Evolutionary conservation across 1,140 invertebrate species (phyloP).

Genomic region (Eumaeus atala): DNA sequence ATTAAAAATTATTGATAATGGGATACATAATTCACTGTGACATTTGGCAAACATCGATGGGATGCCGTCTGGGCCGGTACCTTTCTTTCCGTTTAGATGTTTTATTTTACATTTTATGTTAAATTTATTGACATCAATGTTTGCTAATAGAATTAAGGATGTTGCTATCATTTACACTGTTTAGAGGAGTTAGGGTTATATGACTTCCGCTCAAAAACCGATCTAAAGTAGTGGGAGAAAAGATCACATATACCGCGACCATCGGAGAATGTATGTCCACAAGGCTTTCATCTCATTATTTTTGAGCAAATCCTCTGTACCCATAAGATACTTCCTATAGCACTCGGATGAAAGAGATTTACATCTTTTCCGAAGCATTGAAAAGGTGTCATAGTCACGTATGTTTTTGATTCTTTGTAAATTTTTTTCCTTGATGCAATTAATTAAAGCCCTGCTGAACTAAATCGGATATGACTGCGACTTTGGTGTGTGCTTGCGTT

Average conservation of each 20-base stretch:
- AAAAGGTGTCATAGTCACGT: constrained; percentile 18
- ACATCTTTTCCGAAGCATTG: constrained; percentile 4
- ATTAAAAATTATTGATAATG: no score
- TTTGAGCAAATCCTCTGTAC: no score
- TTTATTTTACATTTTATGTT: constrained; percentile 13
- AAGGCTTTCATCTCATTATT: no score
- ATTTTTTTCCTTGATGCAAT: constrained; percentile 13
- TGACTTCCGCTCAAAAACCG: no score
- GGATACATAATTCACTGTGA: constrained; percentile 5
- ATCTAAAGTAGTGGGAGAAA: no score
- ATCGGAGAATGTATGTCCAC: no score
- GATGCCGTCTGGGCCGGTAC: constrained; percentile 16
- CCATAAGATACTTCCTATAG: no score
- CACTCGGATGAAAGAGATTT: constrained; percentile 6
- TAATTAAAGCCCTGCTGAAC: no score
- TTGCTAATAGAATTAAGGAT: background rate
- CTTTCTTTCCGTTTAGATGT: no score
- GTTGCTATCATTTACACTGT: no score
- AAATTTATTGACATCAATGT: background rate
- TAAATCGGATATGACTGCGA: constrained; percentile 9
- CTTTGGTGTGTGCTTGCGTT: background rate
- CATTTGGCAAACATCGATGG: constrained; percentile 19
- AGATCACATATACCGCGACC: no score
- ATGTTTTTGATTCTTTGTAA: constrained; percentile 17
- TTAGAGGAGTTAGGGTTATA: no score